Evolutionary conservation across 2,113 vertebrate species (phyloP).

Genomic region (Cebus imitator): DNA sequence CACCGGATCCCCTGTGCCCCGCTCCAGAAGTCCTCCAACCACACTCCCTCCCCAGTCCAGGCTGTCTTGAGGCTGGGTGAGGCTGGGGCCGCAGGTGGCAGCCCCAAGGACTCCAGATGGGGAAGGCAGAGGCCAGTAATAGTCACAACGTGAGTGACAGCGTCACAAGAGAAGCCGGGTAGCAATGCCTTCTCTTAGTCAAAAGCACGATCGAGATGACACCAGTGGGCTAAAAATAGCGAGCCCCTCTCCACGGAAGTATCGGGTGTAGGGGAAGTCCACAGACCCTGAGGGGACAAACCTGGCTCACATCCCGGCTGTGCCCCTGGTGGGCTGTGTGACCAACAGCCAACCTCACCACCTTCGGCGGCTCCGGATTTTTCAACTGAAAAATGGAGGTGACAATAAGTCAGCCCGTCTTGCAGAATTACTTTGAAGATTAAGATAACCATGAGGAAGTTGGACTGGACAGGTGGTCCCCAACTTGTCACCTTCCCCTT

Average conservation of each 20-base stretch:
- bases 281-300: background rate
- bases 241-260: background rate
- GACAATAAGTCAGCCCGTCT: rapidly evolving
- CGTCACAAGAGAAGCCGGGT: background rate
- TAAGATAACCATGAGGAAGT: background rate
- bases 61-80: background rate
- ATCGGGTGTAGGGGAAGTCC: conserved; percentile 20
- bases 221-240: conserved; percentile 43
- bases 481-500: background rate
- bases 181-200: conserved; percentile 45
- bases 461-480: background rate
- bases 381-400: background rate
- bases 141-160: background rate
- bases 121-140: background rate
- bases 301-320: background rate
- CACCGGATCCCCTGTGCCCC: background rate
- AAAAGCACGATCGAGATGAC: conserved; percentile 49
- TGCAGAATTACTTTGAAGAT: background rate
- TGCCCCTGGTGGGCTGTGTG: background rate
- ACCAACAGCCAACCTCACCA: background rate
- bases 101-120: background rate
- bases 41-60: background rate
- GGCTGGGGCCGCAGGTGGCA: background rate
- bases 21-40: background rate
- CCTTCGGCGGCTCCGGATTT: background rate